Base-by-base conservation (phyloP, 2,888 invertebrate species). In the Unio pictorum region DNA sequence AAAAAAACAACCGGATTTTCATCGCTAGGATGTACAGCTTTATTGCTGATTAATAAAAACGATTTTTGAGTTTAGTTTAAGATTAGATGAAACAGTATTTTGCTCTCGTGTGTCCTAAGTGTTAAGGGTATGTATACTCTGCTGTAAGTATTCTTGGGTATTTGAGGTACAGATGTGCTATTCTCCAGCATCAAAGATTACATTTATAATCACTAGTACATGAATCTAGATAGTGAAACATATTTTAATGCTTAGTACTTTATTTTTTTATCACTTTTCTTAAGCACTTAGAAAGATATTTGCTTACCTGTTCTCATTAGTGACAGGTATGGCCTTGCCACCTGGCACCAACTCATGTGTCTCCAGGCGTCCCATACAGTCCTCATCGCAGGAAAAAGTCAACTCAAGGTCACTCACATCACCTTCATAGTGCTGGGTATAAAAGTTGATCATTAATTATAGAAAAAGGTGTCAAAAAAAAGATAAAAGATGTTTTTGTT, bases 331-430 rank as follows among this genome's bases (percentile, higher is more conserved):
- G 0, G 95, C 95, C 89, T 95, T 94, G 1, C 99, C 99, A 8
- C 99, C 98, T 3, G 99, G 96, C 75, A 97, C 94, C 67, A 99
- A 92, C 88, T 99, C 99, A 85, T 98, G 96, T 0, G 98, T 98
- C 0, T 96, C 94, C 73, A 99, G 93, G 88, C 95, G 94, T 0
- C 99, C 99, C 91, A 99, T 93, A 79, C 95, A 93, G 90, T 98
- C 98, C 89, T 98, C 97, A 88, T 98, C 97, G 30, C 96, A 95
- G 0, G 97, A 97, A 91, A 99, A 99, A 0, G 98, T 99, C 67
- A 99, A 92, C 89, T 98, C 98, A 77, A 99, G 92, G 81, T 98
- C 95, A 34, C 95, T 93, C 61, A 99, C 95, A 88, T 99, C 98
- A 23, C 96, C 96, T 90, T 91, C 90, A 82, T 90, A 92, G 78